Evolutionary conservation across 2,888 invertebrate genomes (phyloP).

Genomic region (Orgyia antiqua): DNA sequence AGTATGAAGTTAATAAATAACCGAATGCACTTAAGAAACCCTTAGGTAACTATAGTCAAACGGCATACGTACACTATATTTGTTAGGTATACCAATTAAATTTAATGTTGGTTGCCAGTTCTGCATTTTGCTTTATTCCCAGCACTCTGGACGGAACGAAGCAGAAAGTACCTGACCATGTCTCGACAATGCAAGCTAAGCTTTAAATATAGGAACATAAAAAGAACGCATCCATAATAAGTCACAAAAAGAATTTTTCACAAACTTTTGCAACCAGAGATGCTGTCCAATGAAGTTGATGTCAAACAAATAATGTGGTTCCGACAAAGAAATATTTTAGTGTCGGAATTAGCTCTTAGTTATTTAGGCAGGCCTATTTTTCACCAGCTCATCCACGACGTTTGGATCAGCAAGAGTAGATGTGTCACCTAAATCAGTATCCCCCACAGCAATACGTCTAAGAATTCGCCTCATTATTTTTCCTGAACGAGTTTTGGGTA

Average conservation of each 20-base stretch:
- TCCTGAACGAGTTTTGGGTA: constrained; percentile 98
- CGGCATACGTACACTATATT: too few relatives aligned
- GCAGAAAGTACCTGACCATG: constrained; percentile 10
- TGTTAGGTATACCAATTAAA: background rate
- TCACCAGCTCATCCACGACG: constrained; percentile 90
- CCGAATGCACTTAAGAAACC: too few relatives aligned
- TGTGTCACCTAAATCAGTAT: constrained; percentile 93
- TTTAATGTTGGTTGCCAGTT: constrained; percentile 6
- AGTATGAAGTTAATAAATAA: too few relatives aligned
- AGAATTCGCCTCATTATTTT: constrained; percentile 98
- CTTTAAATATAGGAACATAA: constrained; percentile 17
- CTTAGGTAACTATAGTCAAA: too few relatives aligned
- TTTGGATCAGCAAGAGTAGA: constrained; percentile 95
- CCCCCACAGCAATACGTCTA: constrained; percentile 94
- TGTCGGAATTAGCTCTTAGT: too few relatives aligned
- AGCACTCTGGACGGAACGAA: constrained; percentile 21
- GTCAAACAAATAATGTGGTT: constrained; percentile 4
- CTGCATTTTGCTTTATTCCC: constrained; percentile 9
- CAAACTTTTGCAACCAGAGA: constrained; percentile 4
- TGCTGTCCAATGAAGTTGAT: constrained; percentile 4
- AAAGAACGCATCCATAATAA: constrained; percentile 3
- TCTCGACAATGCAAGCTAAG: constrained; percentile 7
- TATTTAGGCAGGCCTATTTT: constrained; percentile 78
- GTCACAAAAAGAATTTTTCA: constrained; percentile 7
- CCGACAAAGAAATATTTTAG: background rate